Base-by-base conservation (phyloP, 2,797 vertebrate genomes). In the Halcyon badia region DNA sequence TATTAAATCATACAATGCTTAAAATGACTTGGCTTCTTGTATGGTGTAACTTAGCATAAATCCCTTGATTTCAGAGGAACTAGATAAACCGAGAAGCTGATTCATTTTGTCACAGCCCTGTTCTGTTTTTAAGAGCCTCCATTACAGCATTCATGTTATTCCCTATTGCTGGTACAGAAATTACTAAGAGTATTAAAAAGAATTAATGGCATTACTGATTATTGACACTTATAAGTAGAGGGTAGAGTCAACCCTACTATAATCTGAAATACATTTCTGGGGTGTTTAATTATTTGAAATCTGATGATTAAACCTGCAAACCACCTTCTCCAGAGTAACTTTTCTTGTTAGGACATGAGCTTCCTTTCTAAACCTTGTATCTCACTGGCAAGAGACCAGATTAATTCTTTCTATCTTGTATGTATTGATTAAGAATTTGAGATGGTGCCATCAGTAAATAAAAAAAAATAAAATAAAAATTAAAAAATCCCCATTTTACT, bases 281-380 rank as follows among this genome's bases (percentile, higher is more conserved):
- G 4, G 5, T 83, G 41, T 83, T 90, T 61, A 95, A 78, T 89
- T 93, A 92, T 81, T 78, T 81, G 71, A 93, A 87, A 84, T n/a
- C 5, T 24, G 31, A 60, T 48, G 33, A 87, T 89, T 84, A 85
- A 96, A 68, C 25, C 21, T 61, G 56, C 35, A 78, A 89, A 90
- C 33, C 9, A 57, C 8, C 52, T 84, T 89, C 28, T 94, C 12
- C n/a, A 79, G 60, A 90, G 56, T 64, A 87, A 72, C 25, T 94
- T 94, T 90, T 87, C 37, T 65, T 95, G 35, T 60, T 70, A 93
- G 82, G 90, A 94, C 76, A 70, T 11, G 65, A 25, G 25, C 46
- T 95, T 87, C 64, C 91, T 88, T 89, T 93, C 57, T 86, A 90
- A 97, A 93, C 24, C n/a, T 87, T 94, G 41, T 30, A 41, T 71